These are phyloP conservation scores for Anguilla rostrata DNA, from an alignment of 2,113 vertebrate species.

Conservation along the genomic window DNA sequence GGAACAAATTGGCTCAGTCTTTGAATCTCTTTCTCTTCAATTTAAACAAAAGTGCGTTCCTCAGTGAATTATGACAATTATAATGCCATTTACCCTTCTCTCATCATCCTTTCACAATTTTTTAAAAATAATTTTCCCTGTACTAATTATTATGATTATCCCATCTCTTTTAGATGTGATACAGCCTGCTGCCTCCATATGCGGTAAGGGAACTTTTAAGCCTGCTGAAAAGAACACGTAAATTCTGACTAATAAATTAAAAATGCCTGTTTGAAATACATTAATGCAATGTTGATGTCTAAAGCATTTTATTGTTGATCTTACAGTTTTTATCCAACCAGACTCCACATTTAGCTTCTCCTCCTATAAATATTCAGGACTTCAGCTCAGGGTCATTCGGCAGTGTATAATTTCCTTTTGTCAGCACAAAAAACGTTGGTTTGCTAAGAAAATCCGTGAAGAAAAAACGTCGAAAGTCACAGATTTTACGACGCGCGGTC, in stretches of 20 bases:
- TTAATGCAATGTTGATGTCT: not conserved
- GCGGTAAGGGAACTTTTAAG: not conserved
- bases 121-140: not conserved
- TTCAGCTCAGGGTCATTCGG: not conserved
- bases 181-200: not conserved
- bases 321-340: not conserved
- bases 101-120: not conserved
- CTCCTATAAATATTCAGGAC: not conserved
- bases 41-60: not conserved
- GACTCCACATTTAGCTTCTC: not conserved
- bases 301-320: not conserved
- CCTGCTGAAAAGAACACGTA: not conserved
- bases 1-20: slow-evolving; percentile 1
- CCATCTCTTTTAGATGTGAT: not conserved
- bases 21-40: not conserved
- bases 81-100: not conserved
- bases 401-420: not conserved
- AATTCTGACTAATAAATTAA: not conserved
- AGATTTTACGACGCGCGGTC: not conserved
- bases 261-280: not conserved
- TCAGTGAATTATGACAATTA: not conserved
- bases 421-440: not conserved
- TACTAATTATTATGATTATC: not conserved
- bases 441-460: not conserved
- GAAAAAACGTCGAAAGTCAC: not conserved